Evolutionary conservation across 2,113 vertebrate genomes (phyloP).

Genomic region (Sterna hirundo): DNA sequence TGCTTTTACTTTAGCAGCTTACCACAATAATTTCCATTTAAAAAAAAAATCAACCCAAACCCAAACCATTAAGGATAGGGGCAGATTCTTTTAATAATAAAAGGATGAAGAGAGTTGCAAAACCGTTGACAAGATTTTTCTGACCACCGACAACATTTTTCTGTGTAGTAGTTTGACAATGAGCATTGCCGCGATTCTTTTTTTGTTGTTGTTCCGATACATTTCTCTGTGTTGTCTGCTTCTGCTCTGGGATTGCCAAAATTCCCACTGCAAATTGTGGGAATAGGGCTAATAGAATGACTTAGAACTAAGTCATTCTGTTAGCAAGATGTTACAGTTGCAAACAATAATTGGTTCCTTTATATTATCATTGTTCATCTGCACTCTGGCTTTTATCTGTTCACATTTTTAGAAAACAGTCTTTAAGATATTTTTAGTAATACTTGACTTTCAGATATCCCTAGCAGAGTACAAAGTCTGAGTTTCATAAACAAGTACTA

Average conservation of each 20-base stretch:
- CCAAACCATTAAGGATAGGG: neutral
- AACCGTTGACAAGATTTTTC: neutral
- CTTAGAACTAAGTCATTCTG: neutral
- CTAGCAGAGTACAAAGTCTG: neutral
- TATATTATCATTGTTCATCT: neutral
- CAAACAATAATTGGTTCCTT: neutral
- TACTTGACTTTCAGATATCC: neutral
- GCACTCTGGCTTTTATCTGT: neutral
- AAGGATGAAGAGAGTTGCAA: neutral
- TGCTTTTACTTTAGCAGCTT: neutral
- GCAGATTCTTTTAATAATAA: neutral
- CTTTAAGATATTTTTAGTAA: neutral
- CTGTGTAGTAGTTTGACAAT: neutral
- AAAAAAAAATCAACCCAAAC: neutral
- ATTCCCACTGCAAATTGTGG: neutral
- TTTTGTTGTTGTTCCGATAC: neutral
- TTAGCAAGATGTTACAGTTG: neutral
- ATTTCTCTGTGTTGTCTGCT: neutral
- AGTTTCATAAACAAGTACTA: neutral
- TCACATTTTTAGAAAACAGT: neutral
- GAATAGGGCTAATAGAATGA: neutral
- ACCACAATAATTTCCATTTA: neutral
- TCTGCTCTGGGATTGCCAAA: neutral
- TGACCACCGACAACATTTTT: neutral
- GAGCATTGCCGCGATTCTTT: rapidly evolving